phyloP scores from a whole-genome alignment of 1,140 invertebrate genomes.

The Drosophila ironensis region DNA sequence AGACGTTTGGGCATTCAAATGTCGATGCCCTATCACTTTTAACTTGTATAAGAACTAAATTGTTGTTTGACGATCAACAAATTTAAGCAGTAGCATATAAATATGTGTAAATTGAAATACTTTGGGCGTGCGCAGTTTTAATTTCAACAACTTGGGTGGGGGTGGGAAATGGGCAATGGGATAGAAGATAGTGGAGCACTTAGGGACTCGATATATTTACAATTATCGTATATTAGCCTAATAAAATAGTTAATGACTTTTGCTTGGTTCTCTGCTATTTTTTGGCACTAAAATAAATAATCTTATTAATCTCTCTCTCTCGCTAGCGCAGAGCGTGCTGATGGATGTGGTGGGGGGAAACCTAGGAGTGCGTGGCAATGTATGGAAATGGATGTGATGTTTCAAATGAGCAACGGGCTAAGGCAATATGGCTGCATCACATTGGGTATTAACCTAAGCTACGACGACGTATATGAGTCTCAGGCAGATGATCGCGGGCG shows the following conservation, averaged over 20 bases:
- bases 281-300: slow-evolving; percentile 79
- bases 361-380: slow-evolving; percentile 19
- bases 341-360: slow-evolving; percentile 41
- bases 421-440: slow-evolving; percentile 45
- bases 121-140: slow-evolving; percentile 67
- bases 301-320: slow-evolving; percentile 78
- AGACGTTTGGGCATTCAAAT: slow-evolving; percentile 1
- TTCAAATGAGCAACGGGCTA: slow-evolving; percentile 12
- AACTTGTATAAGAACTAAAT: slow-evolving; percentile 26
- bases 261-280: slow-evolving; percentile 30
- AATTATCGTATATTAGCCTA: slow-evolving; percentile 24
- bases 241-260: slow-evolving; percentile 71
- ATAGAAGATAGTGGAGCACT: slow-evolving; percentile 12
- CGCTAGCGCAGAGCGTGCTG: slow-evolving; percentile 24
- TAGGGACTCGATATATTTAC: slow-evolving; percentile 29
- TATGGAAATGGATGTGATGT: slow-evolving; percentile 4
- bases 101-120: slow-evolving; percentile 71
- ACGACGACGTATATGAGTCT: slow-evolving; percentile 48
- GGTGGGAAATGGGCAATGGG: slow-evolving; percentile 4
- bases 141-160: slow-evolving; percentile 31
- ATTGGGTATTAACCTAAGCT: slow-evolving; percentile 23
- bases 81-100: slow-evolving; percentile 32
- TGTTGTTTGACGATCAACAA: slow-evolving; percentile 42
- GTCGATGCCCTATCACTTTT: slow-evolving; percentile 48
- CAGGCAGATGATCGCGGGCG: slow-evolving; percentile 31